Percentiles rank a stretch among this genome's conserved stretches.
Conservation (phyloP, 2,797 vertebrate species). For the Sebastolobus alascanus region DNA sequence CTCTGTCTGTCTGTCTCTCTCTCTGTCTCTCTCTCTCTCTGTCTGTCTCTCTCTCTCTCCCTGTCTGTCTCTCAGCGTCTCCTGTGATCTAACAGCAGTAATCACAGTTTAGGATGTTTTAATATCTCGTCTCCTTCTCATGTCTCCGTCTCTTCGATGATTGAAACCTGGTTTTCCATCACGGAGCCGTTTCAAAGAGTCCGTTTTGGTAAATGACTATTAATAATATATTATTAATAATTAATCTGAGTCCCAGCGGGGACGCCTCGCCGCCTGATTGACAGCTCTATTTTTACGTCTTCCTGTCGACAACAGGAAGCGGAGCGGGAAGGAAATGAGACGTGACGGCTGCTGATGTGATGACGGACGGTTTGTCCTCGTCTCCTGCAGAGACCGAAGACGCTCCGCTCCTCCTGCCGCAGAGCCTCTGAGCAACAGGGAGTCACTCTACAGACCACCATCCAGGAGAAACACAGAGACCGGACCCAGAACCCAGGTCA, state of each 20-base stretch:
- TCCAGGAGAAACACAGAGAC: too few species aligned
- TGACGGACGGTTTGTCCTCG: constrained; percentile 37
- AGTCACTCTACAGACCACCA: too few species aligned
- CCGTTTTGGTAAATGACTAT: constrained; percentile 53
- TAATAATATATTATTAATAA: constrained; percentile 22
- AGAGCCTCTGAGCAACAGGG: too few species aligned
- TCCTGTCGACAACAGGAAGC: constrained; percentile 48
- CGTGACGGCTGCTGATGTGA: constrained; percentile 51
- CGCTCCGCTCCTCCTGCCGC: too few species aligned
- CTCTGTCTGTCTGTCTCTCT: background rate
- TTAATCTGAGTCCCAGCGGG: constrained; percentile 60
- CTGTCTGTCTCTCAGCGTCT: too few species aligned
- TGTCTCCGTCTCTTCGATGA: constrained; percentile 1
- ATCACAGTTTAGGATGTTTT: background rate
- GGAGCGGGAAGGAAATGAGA: constrained; percentile 25
- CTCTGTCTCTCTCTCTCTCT: background rate
- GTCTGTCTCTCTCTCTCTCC: background rate
- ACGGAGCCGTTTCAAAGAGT: constrained; percentile 41
- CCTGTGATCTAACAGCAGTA: too few species aligned
- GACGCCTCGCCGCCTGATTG: constrained; percentile 27
- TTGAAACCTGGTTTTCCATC: constrained; percentile 8
- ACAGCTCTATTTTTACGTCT: constrained; percentile 68
- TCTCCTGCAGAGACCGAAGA: too few species aligned
- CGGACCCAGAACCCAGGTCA: too few species aligned
- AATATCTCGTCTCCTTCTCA: constrained; percentile 3